phyloP scores from a whole-genome alignment of 1,140 invertebrate genomes.

The Atta cephalotes region DNA sequence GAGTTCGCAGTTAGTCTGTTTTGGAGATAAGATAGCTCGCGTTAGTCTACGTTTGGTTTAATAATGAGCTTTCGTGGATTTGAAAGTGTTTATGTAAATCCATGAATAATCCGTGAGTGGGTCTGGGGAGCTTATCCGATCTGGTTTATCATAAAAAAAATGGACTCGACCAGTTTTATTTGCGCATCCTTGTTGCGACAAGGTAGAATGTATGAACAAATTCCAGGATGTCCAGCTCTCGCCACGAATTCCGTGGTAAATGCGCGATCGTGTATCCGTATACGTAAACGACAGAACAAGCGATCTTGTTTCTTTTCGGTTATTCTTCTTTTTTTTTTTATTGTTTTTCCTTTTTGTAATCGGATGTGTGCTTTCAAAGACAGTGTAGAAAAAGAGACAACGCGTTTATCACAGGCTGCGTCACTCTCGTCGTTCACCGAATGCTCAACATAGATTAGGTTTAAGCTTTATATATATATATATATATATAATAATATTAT shows the following conservation, averaged over 20 bases:
- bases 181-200: background rate
- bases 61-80: background rate
- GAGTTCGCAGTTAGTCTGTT: background rate
- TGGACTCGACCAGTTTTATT: background rate
- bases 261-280: slow-evolving; percentile 56
- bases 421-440: slow-evolving; percentile 78
- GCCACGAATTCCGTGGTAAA: slow-evolving; percentile 48
- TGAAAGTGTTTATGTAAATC: background rate
- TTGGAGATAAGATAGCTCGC: background rate
- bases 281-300: slow-evolving; percentile 59
- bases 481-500: slow-evolving; percentile 74
- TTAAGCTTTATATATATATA: slow-evolving; percentile 79
- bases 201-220: background rate
- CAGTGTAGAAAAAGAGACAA: slow-evolving; percentile 48
- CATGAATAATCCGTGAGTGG: background rate
- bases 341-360: slow-evolving; percentile 32
- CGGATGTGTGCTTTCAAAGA: slow-evolving; percentile 67
- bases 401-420: slow-evolving; percentile 61
- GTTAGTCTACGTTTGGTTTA: background rate
- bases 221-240: slow-evolving; percentile 12
- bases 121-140: background rate
- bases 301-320: slow-evolving; percentile 67
- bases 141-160: slow-evolving; percentile 9
- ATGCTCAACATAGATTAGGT: slow-evolving; percentile 82
- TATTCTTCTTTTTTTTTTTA: slow-evolving; percentile 25